Percentiles rank a stretch among this genome's conserved stretches.
phyloP scores from a whole-genome alignment of 2,888 invertebrate species.

The Drosophila picticornis region DNA sequence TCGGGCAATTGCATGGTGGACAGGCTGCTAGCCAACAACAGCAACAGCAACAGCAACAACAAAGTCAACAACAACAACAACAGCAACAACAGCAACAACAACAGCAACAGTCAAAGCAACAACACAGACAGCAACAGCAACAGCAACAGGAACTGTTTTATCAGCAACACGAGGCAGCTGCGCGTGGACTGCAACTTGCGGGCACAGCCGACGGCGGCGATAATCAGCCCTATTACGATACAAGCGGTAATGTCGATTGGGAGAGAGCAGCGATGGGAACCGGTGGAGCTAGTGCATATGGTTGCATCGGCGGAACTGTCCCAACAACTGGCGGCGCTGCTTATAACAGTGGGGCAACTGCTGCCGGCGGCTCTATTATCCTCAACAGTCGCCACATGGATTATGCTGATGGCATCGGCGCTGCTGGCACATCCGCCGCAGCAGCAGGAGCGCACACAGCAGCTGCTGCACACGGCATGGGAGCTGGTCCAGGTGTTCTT shows the following conservation, averaged over 20 bases:
- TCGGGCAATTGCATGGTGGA: conserved; percentile 85
- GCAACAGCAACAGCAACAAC: conserved; percentile 80
- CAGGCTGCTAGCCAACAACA: conserved; percentile 85
- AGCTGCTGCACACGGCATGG: conserved; percentile 69
- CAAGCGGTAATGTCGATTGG: conserved; percentile 84
- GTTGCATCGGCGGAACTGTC: conserved; percentile 82
- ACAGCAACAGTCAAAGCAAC: conserved; percentile 36
- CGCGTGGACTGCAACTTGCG: conserved; percentile 74
- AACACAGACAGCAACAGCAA: conserved; percentile 64
- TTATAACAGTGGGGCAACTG: conserved; percentile 80
- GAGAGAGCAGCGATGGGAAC: conserved; percentile 84
- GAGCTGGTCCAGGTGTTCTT: conserved; percentile 60
- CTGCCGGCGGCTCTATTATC: conserved; percentile 76
- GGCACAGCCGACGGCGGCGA: conserved; percentile 80
- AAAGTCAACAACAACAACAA: conserved; percentile 65
- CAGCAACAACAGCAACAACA: conserved; percentile 36
- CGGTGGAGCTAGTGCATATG: conserved; percentile 84
- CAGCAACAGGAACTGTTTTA: conserved; percentile 55
- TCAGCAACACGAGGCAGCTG: conserved; percentile 81
- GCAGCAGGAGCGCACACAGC: conserved; percentile 66
- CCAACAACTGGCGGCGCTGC: conserved; percentile 78
- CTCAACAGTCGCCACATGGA: conserved; percentile 81
- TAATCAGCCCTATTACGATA: conserved; percentile 84
- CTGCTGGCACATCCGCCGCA: conserved; percentile 83
- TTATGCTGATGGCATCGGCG: conserved; percentile 83